Percentiles rank a stretch among this genome's conserved stretches.
Evolutionary conservation across 2,797 vertebrate genomes (phyloP).

Genomic region (Leptatherina wallacei): DNA sequence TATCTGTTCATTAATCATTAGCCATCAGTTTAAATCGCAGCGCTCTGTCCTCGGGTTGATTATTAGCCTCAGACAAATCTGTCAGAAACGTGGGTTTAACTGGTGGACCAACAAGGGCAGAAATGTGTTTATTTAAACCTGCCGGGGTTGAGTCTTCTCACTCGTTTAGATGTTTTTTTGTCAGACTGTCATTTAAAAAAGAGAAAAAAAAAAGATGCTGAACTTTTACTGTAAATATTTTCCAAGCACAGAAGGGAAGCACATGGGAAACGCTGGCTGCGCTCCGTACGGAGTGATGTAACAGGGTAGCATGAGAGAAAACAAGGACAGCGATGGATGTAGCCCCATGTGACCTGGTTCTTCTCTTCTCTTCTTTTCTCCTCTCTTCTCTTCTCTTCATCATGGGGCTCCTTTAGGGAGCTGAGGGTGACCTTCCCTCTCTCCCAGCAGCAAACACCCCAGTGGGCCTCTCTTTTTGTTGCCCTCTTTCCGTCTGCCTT

Average conservation of each 20-base stretch:
- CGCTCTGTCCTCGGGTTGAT: slow-evolving; percentile 60
- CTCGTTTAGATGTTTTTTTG: not conserved
- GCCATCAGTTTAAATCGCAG: slow-evolving; percentile 59
- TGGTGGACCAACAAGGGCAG: not conserved
- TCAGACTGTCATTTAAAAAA: not conserved
- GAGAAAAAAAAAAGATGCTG: not conserved
- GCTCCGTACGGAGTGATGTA: slow-evolving; percentile 32
- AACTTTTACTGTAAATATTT: not conserved
- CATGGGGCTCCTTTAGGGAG: slow-evolving; percentile 70
- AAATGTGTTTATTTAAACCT: not conserved
- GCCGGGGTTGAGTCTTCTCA: not conserved
- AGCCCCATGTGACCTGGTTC: slow-evolving; percentile 60
- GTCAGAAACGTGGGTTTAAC: slow-evolving; percentile 20
- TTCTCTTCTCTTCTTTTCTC: slow-evolving; percentile 29
- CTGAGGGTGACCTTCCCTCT: slow-evolving; percentile 74
- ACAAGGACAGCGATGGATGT: slow-evolving; percentile 39
- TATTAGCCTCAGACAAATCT: slow-evolving; percentile 62
- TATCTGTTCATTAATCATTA: slow-evolving; percentile 73
- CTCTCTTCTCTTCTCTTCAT: not conserved
- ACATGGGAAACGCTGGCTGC: slow-evolving; percentile 7
- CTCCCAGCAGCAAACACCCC: slow-evolving; percentile 63
- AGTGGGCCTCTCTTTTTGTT: slow-evolving; percentile 69
- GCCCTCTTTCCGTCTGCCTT: slow-evolving; percentile 56
- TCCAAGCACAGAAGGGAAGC: not conserved
- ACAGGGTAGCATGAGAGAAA: slow-evolving; percentile 28